Evolutionary conservation across 1,140 invertebrate genomes (phyloP), one percentile per base, ranked within the genome.

Genomic region (Pantala flavescens): DNA sequence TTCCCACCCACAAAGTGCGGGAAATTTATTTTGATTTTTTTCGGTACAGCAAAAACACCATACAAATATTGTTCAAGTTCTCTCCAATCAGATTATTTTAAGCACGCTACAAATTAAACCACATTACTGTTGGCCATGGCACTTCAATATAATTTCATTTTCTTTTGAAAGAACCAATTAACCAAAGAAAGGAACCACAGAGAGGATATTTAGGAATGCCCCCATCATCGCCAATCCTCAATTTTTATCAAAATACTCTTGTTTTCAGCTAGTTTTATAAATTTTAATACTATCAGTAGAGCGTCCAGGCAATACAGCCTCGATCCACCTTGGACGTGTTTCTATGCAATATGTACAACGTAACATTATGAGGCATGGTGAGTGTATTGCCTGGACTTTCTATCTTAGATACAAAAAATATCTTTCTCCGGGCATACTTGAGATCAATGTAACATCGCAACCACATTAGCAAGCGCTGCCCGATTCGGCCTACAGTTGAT

Each of bases 51-150:
- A 72, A 72, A 72, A 28, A n/a, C 71, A 72, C 71, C 71, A 24
- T 72, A n/a, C 24, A 72, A 42, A 72, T 24, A 72, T 42, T 24
- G 24, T n/a, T 63, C 71, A 72, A 72, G 71, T 72, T 72, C 71
- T 72, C 71, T 72, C 42, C 21, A 36, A 42, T 28, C 71, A 72
- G 71, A 72, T 72, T 72, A 19, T 72, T 71, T 72, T 42, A 72
- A 72, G 71, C 71, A 72, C 42, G 23, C 71, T 72, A 72, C 24
- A 72, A 72, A 72, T 72, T 28, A 72, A 72, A 28, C 71, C 71
- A 21, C 71, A 42, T 3, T 28, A 42, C 71, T 72, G 23, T 12
- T 72, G 71, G 71, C 71, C 71, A 23, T 72, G 71, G 71, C 71
- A 72, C 71, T 72, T 72, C 42, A 24, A 42, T 72, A 72, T 42